Conservation (phyloP, 1,140 invertebrate genomes). For the Euwallacea fornicatus region DNA sequence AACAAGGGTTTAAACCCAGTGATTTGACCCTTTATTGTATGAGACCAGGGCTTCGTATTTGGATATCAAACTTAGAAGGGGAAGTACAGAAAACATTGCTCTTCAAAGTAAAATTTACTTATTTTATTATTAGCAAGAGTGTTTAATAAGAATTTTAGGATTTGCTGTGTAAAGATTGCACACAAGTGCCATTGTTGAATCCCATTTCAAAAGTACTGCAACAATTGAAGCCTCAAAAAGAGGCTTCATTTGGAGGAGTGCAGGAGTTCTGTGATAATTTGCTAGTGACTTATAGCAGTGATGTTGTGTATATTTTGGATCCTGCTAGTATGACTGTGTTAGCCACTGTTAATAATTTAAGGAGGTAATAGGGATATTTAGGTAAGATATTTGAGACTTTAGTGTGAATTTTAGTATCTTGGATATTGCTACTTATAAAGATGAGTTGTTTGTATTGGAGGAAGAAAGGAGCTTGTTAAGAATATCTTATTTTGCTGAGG, state of each 20-base stretch:
- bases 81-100: conserved; percentile 82
- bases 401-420: conserved; percentile 52
- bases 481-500: conserved; percentile 62
- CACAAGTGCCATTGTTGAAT: conserved; percentile 70
- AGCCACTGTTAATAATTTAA: conserved; percentile 55
- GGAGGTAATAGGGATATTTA: conserved; percentile 44
- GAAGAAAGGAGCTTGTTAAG: conserved; percentile 67
- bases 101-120: conserved; percentile 66
- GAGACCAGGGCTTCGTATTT: conserved; percentile 76
- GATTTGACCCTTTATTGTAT: conserved; percentile 69
- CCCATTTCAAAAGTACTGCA: conserved; percentile 59
- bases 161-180: conserved; percentile 53
- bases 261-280: conserved; percentile 69
- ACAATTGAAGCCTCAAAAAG: conserved; percentile 55
- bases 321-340: conserved; percentile 61
- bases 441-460: conserved; percentile 80
- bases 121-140: conserved; percentile 19
- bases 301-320: conserved; percentile 74
- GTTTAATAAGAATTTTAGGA: conserved; percentile 35
- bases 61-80: conserved; percentile 75
- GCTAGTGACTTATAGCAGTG: conserved; percentile 73
- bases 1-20: conserved; percentile 57
- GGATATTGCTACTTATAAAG: conserved; percentile 66
- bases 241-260: conserved; percentile 69
- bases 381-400: background rate